Conservation (phyloP, 1,140 invertebrate species). For the Drosophila neocordata region DNA sequence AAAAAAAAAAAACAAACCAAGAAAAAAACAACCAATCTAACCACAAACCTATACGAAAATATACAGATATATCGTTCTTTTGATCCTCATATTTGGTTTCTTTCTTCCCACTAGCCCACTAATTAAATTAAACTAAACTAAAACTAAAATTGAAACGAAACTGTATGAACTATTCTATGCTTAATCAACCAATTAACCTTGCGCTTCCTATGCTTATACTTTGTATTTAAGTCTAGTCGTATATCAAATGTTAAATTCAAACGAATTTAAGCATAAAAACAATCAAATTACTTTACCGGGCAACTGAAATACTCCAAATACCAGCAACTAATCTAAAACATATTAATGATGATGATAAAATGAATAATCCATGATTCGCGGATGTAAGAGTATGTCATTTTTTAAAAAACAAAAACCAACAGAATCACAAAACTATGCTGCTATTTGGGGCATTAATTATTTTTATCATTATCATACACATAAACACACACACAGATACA, state of each 20-base stretch:
- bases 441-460: constrained; percentile 38
- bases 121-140: constrained; percentile 42
- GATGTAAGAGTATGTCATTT: constrained; percentile 45
- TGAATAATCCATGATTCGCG: not conserved
- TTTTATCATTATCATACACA: constrained; percentile 50
- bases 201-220: constrained; percentile 59
- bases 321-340: constrained; percentile 33
- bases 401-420: constrained; percentile 22
- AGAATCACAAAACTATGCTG: constrained; percentile 3
- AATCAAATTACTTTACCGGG: constrained; percentile 76
- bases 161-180: constrained; percentile 12
- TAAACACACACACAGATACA: constrained; percentile 25
- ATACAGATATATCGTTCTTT: constrained; percentile 33
- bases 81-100: constrained; percentile 23
- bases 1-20: constrained; percentile 30
- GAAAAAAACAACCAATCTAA: constrained; percentile 19
- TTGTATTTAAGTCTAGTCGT: constrained; percentile 45
- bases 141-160: constrained; percentile 36
- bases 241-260: constrained; percentile 79
- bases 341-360: not conserved
- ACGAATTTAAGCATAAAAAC: constrained; percentile 79
- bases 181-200: constrained; percentile 31
- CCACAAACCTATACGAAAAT: constrained; percentile 55
- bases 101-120: constrained; percentile 30
- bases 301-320: constrained; percentile 63